Percentiles rank a stretch among this genome's conserved stretches.
Conservation (phyloP, 2,113 vertebrate genomes). For the Podarcis muralis region DNA sequence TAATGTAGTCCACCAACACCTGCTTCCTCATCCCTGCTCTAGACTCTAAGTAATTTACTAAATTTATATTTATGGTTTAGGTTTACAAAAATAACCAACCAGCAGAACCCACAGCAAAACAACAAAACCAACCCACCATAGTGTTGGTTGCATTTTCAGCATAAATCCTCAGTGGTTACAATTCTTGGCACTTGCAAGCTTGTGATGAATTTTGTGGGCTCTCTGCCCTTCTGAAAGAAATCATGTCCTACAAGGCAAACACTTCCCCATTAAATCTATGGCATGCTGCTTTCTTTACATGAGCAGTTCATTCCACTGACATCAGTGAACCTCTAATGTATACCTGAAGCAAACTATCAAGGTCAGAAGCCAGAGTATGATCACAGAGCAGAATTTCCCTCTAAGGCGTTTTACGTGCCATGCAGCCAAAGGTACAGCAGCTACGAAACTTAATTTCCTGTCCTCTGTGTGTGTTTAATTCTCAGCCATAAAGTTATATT, state of each 20-base stretch:
- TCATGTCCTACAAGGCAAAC: background rate
- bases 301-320: background rate
- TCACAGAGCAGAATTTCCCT: slow-evolving; percentile 33
- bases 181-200: background rate
- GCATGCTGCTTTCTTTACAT: background rate
- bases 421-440: slow-evolving; percentile 10
- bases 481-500: background rate
- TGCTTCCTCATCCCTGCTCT: too few relatives aligned
- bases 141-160: background rate
- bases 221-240: background rate
- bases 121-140: background rate
- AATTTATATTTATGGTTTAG: background rate
- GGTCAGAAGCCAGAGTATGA: background rate
- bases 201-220: background rate
- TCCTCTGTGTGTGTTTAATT: slow-evolving; percentile 8
- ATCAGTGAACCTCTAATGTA: background rate
- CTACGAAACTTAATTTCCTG: slow-evolving; percentile 13
- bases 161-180: background rate
- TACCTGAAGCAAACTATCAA: background rate
- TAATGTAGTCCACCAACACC: background rate
- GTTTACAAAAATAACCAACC: background rate
- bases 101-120: background rate
- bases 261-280: background rate
- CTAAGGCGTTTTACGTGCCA: slow-evolving; percentile 14
- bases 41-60: background rate